Evolutionary conservation across 1,140 invertebrate genomes (phyloP), one percentile per base, ranked within the genome.

Genomic region (Papilio polyxenes): DNA sequence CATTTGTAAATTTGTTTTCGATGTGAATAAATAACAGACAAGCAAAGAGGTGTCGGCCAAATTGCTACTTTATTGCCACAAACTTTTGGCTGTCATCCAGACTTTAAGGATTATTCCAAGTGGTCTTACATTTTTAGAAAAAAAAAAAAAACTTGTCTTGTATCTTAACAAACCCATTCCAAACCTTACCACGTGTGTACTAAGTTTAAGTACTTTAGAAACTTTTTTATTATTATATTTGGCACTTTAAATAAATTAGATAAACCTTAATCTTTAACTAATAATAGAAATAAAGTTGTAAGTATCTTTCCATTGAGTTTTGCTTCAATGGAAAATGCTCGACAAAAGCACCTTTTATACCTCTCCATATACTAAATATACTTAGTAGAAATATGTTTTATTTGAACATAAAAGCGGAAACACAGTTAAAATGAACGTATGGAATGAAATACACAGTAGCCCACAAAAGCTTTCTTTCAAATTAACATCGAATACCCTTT

Each of bases 11-110:
- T 65, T 65, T 65, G 65, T 72, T 72, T 72, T 37, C 65, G 65
- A 37, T 72, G 65, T 49, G 40, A 49, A 44, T 75, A 49, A 75
- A 75, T 48, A 75, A 49, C 48, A 48, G n/a, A 76, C 75, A 77
- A 8, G 75, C 75, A 48, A 56, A 77, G 48, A 15, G 17, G 75
- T 77, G 75, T 77, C 75, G 20, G 75, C 48, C 20, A 53, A 77
- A 77, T 77, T 77, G 75, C 75, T 77, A 77, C 44, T 77, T 77
- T 77, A 77, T 53, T 13, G 75, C 75, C 75, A 51, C 44, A 77
- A 31, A 20, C 23, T 77, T 77, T 77, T 77, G 75, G 75, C 49
- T 11, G 49, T 77, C 75, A 53, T 77, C 75, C 75, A 49, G 20
- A 51, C 20, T 31, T 77, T 53, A 13, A 23, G 49, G 11, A 37